phyloP scores from a whole-genome alignment of 2,888 invertebrate genomes.

The Epinotia ramella region DNA sequence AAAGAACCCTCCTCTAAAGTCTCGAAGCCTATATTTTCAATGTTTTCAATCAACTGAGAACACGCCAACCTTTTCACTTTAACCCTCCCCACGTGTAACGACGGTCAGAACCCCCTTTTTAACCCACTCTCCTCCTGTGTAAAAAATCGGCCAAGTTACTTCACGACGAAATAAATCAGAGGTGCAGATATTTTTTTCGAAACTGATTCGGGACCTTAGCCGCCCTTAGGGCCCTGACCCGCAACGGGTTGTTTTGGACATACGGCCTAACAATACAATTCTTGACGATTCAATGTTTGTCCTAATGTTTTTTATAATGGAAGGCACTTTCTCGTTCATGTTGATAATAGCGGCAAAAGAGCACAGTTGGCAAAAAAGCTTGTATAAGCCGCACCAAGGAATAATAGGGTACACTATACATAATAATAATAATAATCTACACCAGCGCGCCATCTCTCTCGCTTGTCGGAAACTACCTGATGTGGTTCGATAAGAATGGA shows the following conservation, averaged over 20 bases:
- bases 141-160: constrained; percentile 22
- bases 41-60: not conserved
- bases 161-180: constrained; percentile 24
- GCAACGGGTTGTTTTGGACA: constrained; percentile 8
- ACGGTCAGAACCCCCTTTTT: constrained; percentile 1
- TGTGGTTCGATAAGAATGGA: too few relatives aligned
- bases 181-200: constrained; percentile 18
- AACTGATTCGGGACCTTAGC: constrained; percentile 4
- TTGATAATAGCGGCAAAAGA: too few relatives aligned
- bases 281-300: not conserved
- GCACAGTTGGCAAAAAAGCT: too few relatives aligned
- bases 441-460: too few relatives aligned
- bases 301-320: not conserved
- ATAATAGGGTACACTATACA: too few relatives aligned
- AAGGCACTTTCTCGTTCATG: too few relatives aligned
- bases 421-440: too few relatives aligned
- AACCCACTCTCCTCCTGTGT: not conserved
- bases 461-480: too few relatives aligned
- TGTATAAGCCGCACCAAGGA: too few relatives aligned
- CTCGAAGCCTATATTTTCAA: too few relatives aligned
- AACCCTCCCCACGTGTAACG: not conserved
- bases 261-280: constrained; percentile 8
- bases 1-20: too few relatives aligned
- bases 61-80: not conserved
- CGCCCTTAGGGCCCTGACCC: constrained; percentile 17